Percentiles rank a stretch among this genome's conserved stretches.
Evolutionary conservation across 2,113 vertebrate species (phyloP).

Genomic region (Azemiops feae): DNA sequence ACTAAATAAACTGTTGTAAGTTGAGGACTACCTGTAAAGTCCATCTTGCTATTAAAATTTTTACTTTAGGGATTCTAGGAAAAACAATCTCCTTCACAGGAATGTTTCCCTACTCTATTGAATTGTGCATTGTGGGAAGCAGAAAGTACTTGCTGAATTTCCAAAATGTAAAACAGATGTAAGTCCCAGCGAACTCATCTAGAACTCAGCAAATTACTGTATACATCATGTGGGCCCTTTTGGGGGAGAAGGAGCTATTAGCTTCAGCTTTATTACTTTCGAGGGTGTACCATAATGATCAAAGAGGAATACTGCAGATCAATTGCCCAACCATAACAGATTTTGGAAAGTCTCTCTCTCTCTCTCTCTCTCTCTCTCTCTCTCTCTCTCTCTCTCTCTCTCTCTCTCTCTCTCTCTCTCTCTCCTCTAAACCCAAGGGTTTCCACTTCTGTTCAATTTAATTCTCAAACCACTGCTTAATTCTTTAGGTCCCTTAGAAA

Average conservation of each 20-base stretch:
- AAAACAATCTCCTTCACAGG: neutral
- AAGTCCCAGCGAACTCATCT: neutral
- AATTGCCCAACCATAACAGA: neutral
- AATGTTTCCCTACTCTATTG: neutral
- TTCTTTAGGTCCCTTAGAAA: neutral
- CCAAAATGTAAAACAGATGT: neutral
- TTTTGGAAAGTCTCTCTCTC: neutral
- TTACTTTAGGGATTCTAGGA: neutral
- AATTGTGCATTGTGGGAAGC: neutral
- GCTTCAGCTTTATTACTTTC: neutral
- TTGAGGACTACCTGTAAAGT: neutral
- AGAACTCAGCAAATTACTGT: neutral
- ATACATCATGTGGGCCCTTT: neutral
- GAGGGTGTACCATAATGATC: neutral
- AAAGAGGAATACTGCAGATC: neutral
- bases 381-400: accelerated
- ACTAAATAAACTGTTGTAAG: neutral
- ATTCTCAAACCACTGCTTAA: neutral
- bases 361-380: neutral
- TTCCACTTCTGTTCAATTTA: neutral
- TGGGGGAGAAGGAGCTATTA: neutral
- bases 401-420: no score
- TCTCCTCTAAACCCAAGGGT: neutral
- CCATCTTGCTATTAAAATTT: neutral
- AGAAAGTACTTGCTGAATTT: neutral